Evolutionary conservation across 1,140 invertebrate genomes (phyloP).

Genomic region (Listronotus oregonensis): DNA sequence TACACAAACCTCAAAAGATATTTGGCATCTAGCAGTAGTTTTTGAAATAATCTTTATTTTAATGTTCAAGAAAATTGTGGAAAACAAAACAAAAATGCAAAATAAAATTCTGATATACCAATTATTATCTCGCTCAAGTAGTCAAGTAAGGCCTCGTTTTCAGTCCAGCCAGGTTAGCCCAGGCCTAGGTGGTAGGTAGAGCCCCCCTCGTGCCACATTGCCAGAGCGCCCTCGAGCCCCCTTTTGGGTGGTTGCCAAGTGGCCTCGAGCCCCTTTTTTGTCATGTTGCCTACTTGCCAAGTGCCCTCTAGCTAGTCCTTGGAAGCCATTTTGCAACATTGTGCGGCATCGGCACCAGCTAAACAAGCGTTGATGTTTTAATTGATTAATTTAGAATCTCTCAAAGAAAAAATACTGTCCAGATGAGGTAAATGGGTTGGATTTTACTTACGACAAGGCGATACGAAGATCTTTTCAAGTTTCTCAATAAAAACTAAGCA

Average conservation of each 20-base stretch:
- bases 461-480: neutral
- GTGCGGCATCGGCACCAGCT: conserved; percentile 21
- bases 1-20: no score
- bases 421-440: neutral
- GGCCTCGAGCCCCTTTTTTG: conserved; percentile 29
- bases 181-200: conserved; percentile 21
- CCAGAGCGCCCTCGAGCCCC: conserved; percentile 19
- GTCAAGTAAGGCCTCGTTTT: conserved; percentile 22
- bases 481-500: neutral
- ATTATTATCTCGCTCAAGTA: conserved; percentile 11
- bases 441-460: conserved; percentile 13
- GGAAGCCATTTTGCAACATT: conserved; percentile 47
- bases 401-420: no score
- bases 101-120: conserved; percentile 22
- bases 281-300: conserved; percentile 15
- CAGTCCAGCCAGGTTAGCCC: conserved; percentile 30
- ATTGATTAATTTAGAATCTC: conserved; percentile 5
- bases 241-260: conserved; percentile 17
- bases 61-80: no score
- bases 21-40: no score
- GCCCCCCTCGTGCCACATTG: conserved; percentile 14
- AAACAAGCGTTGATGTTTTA: conserved; percentile 29
- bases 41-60: no score
- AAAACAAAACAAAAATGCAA: conserved; percentile 4
- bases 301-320: conserved; percentile 27